These are phyloP conservation scores for Bombus balteatus DNA, from an alignment of 1,140 invertebrate genomes.

Conservation along the genomic window DNA sequence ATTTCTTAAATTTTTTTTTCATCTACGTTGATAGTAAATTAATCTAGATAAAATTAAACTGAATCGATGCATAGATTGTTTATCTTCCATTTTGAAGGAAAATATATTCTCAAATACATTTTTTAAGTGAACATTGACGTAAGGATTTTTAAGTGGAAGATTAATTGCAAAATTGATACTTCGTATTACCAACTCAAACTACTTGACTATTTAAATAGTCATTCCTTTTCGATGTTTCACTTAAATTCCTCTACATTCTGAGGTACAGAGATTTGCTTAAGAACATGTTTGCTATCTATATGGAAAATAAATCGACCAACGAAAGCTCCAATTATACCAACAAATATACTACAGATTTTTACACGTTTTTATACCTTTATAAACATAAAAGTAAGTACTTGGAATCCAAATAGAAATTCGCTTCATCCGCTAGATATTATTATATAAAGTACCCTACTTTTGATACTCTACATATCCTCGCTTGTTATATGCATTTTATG, in stretches of 20 bases:
- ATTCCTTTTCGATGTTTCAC: too few species aligned
- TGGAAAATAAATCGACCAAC: neutral
- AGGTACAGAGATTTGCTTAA: neutral
- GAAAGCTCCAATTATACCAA: neutral
- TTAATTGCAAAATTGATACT: neutral
- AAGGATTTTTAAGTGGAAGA: neutral
- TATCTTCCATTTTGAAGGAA: too few species aligned
- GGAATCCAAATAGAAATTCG: neutral
- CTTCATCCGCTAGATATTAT: too few species aligned
- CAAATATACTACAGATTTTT: too few species aligned
- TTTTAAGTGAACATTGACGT: neutral
- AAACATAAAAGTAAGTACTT: neutral
- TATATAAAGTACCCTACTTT: too few species aligned
- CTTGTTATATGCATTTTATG: too few species aligned
- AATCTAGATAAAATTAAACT: too few species aligned
- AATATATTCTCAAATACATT: neutral
- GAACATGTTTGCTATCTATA: neutral
- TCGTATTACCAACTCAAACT: neutral
- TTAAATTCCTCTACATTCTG: neutral
- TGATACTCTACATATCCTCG: too few species aligned
- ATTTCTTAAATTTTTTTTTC: too few species aligned
- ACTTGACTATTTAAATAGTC: neutral
- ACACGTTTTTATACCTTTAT: neutral
- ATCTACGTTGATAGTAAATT: too few species aligned
- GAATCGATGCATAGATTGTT: too few species aligned